phyloP scores from a whole-genome alignment of 2,888 invertebrate genomes.

The Synanthedon myopaeformis region DNA sequence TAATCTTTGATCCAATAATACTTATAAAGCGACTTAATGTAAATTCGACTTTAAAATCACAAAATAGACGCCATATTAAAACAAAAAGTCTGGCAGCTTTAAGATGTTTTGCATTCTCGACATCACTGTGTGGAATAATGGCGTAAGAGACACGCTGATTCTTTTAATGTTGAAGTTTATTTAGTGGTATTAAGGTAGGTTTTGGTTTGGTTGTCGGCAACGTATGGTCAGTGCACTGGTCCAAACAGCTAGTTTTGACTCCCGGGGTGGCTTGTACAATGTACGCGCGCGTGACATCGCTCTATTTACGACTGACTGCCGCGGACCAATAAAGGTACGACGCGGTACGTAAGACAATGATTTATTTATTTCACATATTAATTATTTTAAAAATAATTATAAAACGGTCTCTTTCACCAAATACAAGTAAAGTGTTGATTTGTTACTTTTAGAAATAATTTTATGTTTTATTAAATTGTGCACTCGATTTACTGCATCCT shows the following conservation, averaged over 20 bases:
- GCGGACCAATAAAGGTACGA: slow-evolving; percentile 35
- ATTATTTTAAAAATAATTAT: too few species aligned
- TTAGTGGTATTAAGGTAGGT: slow-evolving; percentile 9
- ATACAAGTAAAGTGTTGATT: too few species aligned
- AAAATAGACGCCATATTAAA: background rate
- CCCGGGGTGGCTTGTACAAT: slow-evolving; percentile 66
- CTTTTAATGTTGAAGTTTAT: slow-evolving; percentile 4
- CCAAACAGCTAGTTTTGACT: slow-evolving; percentile 59
- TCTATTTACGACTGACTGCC: slow-evolving; percentile 58
- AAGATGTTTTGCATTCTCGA: background rate
- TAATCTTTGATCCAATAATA: slow-evolving; percentile 29
- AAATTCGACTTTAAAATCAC: slow-evolving; percentile 9
- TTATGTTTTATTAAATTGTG: too few species aligned
- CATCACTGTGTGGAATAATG: background rate
- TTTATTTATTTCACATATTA: too few species aligned
- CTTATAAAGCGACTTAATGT: slow-evolving; percentile 7
- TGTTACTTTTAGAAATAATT: too few species aligned
- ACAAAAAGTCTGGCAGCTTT: background rate
- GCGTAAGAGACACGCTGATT: background rate
- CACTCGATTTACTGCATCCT: too few species aligned
- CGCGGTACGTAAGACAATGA: slow-evolving; percentile 19
- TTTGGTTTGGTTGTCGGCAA: slow-evolving; percentile 5
- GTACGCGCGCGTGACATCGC: slow-evolving; percentile 63
- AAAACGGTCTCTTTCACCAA: too few species aligned
- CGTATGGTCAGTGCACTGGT: slow-evolving; percentile 21